Percentiles rank a stretch among this genome's conserved stretches.
Evolutionary conservation across 2,888 invertebrate species (phyloP).

Genomic region (Philereme transversata): DNA sequence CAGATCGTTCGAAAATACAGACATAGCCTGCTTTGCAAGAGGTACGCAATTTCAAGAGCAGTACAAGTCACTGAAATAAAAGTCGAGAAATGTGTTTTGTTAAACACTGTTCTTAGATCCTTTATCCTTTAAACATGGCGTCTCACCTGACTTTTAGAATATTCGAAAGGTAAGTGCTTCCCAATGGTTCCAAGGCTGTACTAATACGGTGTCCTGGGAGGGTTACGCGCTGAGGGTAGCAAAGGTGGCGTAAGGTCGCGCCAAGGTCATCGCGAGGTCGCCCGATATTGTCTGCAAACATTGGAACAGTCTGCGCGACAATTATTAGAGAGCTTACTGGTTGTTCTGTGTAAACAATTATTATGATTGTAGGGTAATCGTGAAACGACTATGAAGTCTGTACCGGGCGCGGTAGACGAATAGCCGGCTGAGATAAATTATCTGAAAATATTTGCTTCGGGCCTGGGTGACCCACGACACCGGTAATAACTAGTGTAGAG

Average conservation of each 20-base stretch:
- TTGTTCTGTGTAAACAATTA: too few species aligned
- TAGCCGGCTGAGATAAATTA: too few species aligned
- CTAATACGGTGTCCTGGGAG: slow-evolving; percentile 63
- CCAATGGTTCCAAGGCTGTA: slow-evolving; percentile 65
- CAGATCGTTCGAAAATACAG: too few species aligned
- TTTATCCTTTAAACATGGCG: slow-evolving; percentile 6
- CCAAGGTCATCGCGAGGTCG: slow-evolving; percentile 67
- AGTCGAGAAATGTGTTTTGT: neutral
- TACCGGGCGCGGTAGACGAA: too few species aligned
- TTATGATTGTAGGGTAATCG: too few species aligned
- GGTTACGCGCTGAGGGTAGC: slow-evolving; percentile 44
- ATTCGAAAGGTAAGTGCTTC: slow-evolving; percentile 43
- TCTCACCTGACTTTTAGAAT: slow-evolving; percentile 9
- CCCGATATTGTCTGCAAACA: slow-evolving; percentile 55
- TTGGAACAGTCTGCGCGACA: slow-evolving; percentile 47
- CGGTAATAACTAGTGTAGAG: too few species aligned
- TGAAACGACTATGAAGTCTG: too few species aligned
- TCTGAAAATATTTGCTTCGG: too few species aligned
- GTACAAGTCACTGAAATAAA: neutral
- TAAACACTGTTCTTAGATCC: neutral
- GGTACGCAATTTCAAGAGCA: neutral
- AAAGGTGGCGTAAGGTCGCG: slow-evolving; percentile 60
- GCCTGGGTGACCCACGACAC: too few species aligned
- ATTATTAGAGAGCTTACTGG: too few species aligned
- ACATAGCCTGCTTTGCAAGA: too few species aligned